Percentiles rank a stretch among this genome's conserved stretches.
Evolutionary conservation across 2,797 vertebrate species (phyloP).

Genomic region (Ctenochaetus hawaiiensis): DNA sequence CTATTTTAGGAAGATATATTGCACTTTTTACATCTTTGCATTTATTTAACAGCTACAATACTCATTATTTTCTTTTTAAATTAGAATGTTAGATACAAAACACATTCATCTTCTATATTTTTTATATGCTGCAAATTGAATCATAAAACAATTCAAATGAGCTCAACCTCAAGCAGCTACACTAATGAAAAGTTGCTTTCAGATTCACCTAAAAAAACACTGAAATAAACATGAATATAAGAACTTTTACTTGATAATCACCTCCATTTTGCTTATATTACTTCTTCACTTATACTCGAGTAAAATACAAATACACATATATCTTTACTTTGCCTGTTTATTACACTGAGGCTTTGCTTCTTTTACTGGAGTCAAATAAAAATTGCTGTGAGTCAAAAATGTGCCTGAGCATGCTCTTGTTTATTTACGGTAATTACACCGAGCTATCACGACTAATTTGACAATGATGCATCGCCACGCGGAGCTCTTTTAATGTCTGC

Average conservation of each 20-base stretch:
- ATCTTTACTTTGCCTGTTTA: too few species aligned
- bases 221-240: background rate
- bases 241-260: background rate
- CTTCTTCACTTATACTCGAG: too few species aligned
- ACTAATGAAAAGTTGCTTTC: background rate
- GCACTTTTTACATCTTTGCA: background rate
- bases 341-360: background rate
- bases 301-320: too few species aligned
- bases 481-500: conserved; percentile 20
- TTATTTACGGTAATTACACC: conserved; percentile 43
- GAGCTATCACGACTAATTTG: conserved; percentile 34
- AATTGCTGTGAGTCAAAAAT: background rate
- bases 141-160: background rate
- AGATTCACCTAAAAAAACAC: background rate
- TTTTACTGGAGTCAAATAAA: background rate
- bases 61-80: too few species aligned
- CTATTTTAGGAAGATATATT: background rate
- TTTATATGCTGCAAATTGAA: background rate
- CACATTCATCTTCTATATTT: background rate
- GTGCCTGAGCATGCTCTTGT: background rate
- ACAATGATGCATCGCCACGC: conserved; percentile 35
- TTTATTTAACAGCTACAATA: background rate
- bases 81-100: background rate
- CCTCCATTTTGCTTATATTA: too few species aligned
- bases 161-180: background rate